These are phyloP conservation scores for Nilaparvata lugens DNA, from an alignment of 1,140 invertebrate species.

Conservation along the genomic window DNA sequence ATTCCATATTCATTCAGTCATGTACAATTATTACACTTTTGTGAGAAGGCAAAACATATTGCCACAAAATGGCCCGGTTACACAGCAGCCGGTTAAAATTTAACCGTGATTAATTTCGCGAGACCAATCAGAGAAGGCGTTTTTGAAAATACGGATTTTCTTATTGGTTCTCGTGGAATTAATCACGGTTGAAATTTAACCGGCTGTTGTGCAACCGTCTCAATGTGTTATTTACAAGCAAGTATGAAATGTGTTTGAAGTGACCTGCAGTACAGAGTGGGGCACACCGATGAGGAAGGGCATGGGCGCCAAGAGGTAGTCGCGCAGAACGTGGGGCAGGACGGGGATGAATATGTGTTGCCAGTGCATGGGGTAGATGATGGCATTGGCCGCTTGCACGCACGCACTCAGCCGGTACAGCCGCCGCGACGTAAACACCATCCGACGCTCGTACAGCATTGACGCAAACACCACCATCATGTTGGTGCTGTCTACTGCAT, in stretches of 20 bases:
- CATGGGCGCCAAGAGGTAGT: conserved; percentile 89
- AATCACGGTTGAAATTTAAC: no score
- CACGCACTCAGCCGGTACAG: conserved; percentile 82
- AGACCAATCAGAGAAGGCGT: no score
- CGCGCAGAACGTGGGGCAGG: conserved; percentile 73
- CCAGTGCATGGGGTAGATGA: conserved; percentile 96
- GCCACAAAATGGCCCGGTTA: not conserved
- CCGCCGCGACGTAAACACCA: conserved; percentile 81
- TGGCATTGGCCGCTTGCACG: conserved; percentile 85
- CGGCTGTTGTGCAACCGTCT: no score
- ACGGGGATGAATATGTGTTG: conserved; percentile 94
- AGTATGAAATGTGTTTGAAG: no score
- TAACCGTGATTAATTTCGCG: no score
- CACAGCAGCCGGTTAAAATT: no score
- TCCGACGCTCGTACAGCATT: conserved; percentile 83
- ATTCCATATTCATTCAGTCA: no score
- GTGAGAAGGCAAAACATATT: no score
- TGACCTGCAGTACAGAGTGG: not conserved
- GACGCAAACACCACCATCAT: conserved; percentile 93
- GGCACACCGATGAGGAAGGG: conserved; percentile 92
- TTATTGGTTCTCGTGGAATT: no score
- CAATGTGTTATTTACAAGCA: no score
- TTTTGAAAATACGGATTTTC: no score
- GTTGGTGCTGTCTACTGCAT: conserved; percentile 79
- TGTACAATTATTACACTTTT: no score